A percentile compares a stretch with the other conserved stretches of the same genome.
Conservation (phyloP, 2,113 vertebrate species). For the Ptychochromis oligacanthus region DNA sequence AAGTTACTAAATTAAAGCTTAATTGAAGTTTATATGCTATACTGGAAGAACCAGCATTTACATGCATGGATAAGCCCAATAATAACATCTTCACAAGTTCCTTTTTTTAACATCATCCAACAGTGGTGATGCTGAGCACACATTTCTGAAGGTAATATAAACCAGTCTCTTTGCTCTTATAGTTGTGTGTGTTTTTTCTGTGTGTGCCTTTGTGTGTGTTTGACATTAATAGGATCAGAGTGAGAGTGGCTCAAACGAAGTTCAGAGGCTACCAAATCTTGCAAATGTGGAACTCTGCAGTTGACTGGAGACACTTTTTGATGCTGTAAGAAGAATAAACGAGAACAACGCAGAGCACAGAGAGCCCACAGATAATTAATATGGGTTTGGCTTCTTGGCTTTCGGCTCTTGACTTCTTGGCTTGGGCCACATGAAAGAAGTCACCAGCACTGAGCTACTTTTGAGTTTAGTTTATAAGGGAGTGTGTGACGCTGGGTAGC, state of each 20-base stretch:
- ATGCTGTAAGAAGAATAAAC: conserved; percentile 54
- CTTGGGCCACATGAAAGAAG: conserved; percentile 58
- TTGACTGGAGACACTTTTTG: conserved; percentile 31
- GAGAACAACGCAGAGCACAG: not conserved
- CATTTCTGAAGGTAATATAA: not conserved
- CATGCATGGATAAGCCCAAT: conserved; percentile 12
- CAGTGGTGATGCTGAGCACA: not conserved
- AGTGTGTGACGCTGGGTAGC: not conserved
- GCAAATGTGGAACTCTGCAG: conserved; percentile 12
- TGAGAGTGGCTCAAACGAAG: conserved; percentile 12
- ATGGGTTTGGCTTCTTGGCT: conserved; percentile 22
- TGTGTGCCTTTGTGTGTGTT: conserved; percentile 6
- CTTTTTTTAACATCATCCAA: conserved; percentile 20
- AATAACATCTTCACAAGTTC: conserved; percentile 9
- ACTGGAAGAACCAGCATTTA: not conserved
- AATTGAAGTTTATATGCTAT: not conserved
- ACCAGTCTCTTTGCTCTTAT: conserved; percentile 1
- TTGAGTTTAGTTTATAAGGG: conserved; percentile 2
- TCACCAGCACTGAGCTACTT: not conserved
- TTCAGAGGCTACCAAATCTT: conserved; percentile 38
- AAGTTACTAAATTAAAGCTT: conserved; percentile 9
- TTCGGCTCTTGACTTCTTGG: conserved; percentile 25
- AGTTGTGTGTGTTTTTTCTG: not conserved
- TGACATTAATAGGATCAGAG: conserved; percentile 28
- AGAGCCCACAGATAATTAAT: conserved; percentile 43